A percentile compares a stretch with the other conserved stretches of the same genome.
phyloP scores from a whole-genome alignment of 2,888 invertebrate species.

The Flabesymbios commensalis region DNA sequence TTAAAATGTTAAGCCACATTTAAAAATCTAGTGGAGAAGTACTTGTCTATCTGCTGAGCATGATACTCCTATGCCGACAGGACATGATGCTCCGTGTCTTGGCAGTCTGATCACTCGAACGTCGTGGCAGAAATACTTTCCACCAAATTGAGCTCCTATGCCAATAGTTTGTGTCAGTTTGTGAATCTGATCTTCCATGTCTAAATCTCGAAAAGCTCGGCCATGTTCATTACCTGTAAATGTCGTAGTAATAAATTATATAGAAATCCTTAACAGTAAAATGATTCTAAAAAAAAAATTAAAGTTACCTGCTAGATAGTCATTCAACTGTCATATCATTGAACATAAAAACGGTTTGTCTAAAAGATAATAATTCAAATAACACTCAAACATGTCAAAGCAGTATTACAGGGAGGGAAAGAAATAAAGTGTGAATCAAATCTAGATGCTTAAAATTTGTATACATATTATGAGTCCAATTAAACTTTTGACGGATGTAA shows the following conservation, averaged over 20 bases:
- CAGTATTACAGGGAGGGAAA: too few relatives aligned
- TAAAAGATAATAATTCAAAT: too few relatives aligned
- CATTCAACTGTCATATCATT: too few relatives aligned
- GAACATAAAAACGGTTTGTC: background rate
- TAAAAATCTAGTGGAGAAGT: too few relatives aligned
- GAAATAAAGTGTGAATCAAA: too few relatives aligned
- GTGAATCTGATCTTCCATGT: slow-evolving; percentile 53
- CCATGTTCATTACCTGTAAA: slow-evolving; percentile 59
- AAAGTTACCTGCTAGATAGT: too few relatives aligned
- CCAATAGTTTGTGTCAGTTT: slow-evolving; percentile 54
- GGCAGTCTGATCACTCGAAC: slow-evolving; percentile 60
- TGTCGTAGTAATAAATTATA: background rate
- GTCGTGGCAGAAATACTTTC: slow-evolving; percentile 63
- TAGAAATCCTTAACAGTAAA: background rate
- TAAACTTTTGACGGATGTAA: too few relatives aligned
- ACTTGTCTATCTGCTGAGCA: slow-evolving; percentile 62
- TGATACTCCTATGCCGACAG: slow-evolving; percentile 61
- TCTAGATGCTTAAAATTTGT: too few relatives aligned
- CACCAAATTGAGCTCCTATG: slow-evolving; percentile 62
- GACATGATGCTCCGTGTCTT: slow-evolving; percentile 61
- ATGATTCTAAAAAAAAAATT: too few relatives aligned
- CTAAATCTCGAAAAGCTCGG: slow-evolving; percentile 56
- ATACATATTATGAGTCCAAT: too few relatives aligned
- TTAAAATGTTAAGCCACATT: too few relatives aligned
- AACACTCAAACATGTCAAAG: too few relatives aligned